Percentiles rank a stretch among this genome's conserved stretches.
Conservation (phyloP, 2,888 invertebrate species). For the Protonemura montana region DNA sequence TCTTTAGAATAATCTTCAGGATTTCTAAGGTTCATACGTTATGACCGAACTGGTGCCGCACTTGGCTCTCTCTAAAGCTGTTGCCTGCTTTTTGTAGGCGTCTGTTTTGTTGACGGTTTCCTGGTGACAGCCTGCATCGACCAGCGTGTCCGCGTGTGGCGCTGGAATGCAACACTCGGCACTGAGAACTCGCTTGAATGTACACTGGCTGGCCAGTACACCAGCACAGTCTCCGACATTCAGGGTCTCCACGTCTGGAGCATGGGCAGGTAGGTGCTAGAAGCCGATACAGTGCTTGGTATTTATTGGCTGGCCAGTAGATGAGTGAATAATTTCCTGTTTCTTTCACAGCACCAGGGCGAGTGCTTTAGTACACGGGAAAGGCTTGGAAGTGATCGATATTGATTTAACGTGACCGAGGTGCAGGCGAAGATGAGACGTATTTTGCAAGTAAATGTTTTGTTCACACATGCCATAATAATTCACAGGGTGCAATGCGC, state of each 20-base stretch:
- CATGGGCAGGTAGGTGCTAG: constrained; percentile 53
- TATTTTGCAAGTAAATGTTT: too few relatives aligned
- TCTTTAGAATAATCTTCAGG: too few relatives aligned
- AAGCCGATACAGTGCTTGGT: too few relatives aligned
- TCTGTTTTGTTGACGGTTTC: constrained; percentile 56
- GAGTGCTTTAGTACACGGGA: constrained; percentile 62
- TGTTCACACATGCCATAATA: too few relatives aligned
- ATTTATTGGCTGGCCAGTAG: too few relatives aligned
- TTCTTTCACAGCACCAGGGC: constrained; percentile 55
- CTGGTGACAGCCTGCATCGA: constrained; percentile 70
- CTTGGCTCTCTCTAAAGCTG: too few relatives aligned
- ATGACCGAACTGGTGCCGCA: too few relatives aligned
- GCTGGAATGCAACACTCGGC: constrained; percentile 57
- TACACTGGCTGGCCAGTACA: constrained; percentile 59
- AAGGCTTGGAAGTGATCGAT: constrained; percentile 62
- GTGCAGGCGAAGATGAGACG: not conserved
- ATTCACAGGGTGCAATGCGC: too few relatives aligned
- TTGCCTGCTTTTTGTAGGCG: constrained; percentile 50
- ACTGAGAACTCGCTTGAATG: constrained; percentile 56
- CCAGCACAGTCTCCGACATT: constrained; percentile 71
- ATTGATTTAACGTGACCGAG: constrained; percentile 21
- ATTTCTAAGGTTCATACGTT: too few relatives aligned
- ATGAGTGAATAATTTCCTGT: constrained; percentile 50
- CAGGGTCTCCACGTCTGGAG: constrained; percentile 65
- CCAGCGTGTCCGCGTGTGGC: constrained; percentile 67